phyloP scores from a whole-genome alignment of 1,140 invertebrate species.

The Musca domestica region DNA sequence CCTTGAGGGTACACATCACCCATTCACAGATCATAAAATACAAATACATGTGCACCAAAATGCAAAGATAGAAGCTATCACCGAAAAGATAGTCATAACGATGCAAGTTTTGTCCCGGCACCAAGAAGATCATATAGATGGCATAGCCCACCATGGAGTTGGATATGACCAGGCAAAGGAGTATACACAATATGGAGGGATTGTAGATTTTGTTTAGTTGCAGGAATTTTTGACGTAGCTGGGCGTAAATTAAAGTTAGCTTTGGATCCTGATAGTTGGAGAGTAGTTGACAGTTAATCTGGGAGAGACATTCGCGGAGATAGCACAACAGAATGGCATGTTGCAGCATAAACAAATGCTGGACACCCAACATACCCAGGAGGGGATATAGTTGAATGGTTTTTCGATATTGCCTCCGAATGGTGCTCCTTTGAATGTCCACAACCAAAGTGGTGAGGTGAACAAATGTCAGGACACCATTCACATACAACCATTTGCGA shows the following conservation, averaged over 20 bases:
- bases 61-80: neutral
- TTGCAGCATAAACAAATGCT: neutral
- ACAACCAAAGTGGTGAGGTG: neutral
- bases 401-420: neutral
- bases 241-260: neutral
- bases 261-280: neutral
- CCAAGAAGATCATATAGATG: neutral
- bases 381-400: neutral
- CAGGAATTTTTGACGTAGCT: neutral
- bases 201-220: neutral
- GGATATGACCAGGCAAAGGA: neutral
- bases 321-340: neutral
- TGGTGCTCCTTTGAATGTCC: neutral
- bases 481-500: neutral
- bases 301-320: neutral
- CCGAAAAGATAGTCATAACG: neutral
- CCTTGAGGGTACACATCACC: neutral
- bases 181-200: neutral
- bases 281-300: neutral
- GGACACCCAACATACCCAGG: neutral
- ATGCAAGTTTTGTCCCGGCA: too few species aligned
- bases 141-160: constrained; percentile 12
- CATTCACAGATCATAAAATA: neutral
- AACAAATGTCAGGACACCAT: neutral
- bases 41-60: neutral